phyloP scores from a whole-genome alignment of 92 coral and sea anemone genomes.

The Phenganax subtilis region DNA sequence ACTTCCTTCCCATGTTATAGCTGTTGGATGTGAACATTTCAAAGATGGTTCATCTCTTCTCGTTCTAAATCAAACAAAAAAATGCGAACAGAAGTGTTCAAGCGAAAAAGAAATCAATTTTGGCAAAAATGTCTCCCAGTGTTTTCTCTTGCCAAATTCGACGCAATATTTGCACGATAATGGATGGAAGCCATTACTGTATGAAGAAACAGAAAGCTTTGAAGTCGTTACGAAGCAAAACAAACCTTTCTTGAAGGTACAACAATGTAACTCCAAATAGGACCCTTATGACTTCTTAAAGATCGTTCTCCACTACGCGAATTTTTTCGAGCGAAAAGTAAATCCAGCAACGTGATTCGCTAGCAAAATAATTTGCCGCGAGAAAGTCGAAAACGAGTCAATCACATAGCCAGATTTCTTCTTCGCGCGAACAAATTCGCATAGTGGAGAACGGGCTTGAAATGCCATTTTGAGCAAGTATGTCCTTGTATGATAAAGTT shows the following conservation, averaged over 20 bases:
- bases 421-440: too few relatives aligned
- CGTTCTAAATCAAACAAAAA: background rate
- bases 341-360: too few relatives aligned
- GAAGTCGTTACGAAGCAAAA: background rate
- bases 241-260: slow-evolving; percentile 19
- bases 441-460: background rate
- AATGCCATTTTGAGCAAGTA: background rate
- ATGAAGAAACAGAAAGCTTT: background rate
- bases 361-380: too few relatives aligned
- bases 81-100: background rate
- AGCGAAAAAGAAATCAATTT: slow-evolving; percentile 10
- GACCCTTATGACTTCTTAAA: too few relatives aligned
- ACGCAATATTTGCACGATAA: slow-evolving; percentile 16
- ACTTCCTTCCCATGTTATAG: background rate
- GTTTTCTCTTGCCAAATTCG: slow-evolving; percentile 6
- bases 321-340: too few relatives aligned
- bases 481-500: too few relatives aligned
- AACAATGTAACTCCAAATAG: background rate
- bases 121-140: background rate
- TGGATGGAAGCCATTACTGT: slow-evolving; percentile 1
- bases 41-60: slow-evolving; percentile 9
- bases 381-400: too few relatives aligned
- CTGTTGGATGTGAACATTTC: slow-evolving; percentile 10
- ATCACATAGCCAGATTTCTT: too few relatives aligned
- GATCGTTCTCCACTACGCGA: too few relatives aligned